Base-by-base conservation (phyloP, 1,140 invertebrate genomes). In the Potamilus streckersoni region DNA sequence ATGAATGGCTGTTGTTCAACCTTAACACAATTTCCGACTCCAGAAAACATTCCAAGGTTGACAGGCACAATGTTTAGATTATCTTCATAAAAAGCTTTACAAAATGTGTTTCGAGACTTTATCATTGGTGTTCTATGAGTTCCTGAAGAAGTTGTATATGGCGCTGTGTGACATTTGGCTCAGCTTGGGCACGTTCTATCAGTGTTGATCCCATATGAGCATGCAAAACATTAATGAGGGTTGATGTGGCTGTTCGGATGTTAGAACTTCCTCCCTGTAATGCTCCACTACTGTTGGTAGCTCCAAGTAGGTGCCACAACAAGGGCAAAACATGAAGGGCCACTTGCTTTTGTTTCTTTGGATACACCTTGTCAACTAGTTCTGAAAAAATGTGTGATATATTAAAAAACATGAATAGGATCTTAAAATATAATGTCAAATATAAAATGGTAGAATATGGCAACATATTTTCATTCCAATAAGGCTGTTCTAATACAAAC, bases 261-360 rank as follows among this genome's bases (percentile, higher is more conserved):
- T 83, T 87, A 20, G 81, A 80, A 60, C 80, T 84, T 6, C 84
- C 85, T 23, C 85, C 85, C 27, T 83, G 82, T 2, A 83, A 77
- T 27, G 85, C 81, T 11, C 86, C 86, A 71, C 84, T 85, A 58
- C 83, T 81, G 63, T 87, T 84, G 16, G 81, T 80, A n/a, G 82
- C 80, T 65, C 84, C 83, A 6, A 90, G 80, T n/a, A 90, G 78
- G 71, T 89, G 86, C 88, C 88, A 89, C 19, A 89, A 63, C 16
- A 89, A 76, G 17, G 88, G 89, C 69, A 90, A 77, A 2, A 88
- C 86, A 79, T 89, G 88, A 65, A 89, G 80, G 19, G 85, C 81
- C 31, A 90, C 83, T 74, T 85, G 86, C 71, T 89, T 89, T 38
- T 85, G 85, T 73, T 89, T 90, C 56, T 83, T 79, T 16, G 79